These are phyloP conservation scores for Trichacis sp. DNA, from an alignment of 2,888 invertebrate genomes.

Conservation along the genomic window DNA sequence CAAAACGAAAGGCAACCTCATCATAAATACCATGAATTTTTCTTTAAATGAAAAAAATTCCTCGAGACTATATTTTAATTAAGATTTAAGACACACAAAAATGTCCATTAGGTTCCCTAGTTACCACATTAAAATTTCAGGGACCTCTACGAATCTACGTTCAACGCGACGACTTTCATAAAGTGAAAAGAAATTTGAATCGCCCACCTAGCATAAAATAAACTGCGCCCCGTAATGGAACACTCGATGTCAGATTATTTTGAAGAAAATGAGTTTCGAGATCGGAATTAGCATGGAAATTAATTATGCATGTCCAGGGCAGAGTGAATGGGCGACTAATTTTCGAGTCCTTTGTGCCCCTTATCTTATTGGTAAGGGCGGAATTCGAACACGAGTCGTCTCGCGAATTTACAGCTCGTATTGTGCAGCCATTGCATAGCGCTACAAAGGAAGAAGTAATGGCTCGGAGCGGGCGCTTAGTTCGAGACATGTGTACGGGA, in stretches of 20 bases:
- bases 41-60: no score
- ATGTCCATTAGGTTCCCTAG: no score
- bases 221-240: neutral
- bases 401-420: conserved; percentile 9
- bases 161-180: no score
- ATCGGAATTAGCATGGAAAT: conserved; percentile 1
- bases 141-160: no score
- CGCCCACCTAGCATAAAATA: no score
- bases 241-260: neutral
- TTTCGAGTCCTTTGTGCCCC: neutral
- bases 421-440: conserved; percentile 3
- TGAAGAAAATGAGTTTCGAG: neutral
- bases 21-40: no score
- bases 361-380: neutral
- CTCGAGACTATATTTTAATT: no score
- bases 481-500: conserved; percentile 13
- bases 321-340: conserved; percentile 1
- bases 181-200: no score
- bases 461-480: conserved; percentile 3
- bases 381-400: conserved; percentile 5
- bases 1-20: no score
- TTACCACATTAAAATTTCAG: no score
- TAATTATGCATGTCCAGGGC: neutral
- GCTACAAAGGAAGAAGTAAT: conserved; percentile 5
- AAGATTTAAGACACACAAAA: no score